These are phyloP conservation scores for Camponotus floridanus DNA, from an alignment of 1,140 invertebrate species.

Conservation along the genomic window DNA sequence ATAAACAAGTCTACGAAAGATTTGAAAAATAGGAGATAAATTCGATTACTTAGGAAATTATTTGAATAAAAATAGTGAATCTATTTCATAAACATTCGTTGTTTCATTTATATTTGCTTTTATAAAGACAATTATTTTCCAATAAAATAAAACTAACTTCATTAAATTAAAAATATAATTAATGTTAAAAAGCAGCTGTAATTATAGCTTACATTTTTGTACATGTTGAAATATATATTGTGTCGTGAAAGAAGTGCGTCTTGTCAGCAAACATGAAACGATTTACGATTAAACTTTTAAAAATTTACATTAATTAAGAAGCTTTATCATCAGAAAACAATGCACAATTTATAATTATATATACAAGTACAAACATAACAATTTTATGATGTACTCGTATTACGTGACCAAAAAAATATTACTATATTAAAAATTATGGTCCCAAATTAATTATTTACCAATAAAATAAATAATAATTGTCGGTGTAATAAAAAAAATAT, in stretches of 20 bases:
- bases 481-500: background rate
- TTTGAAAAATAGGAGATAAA: background rate
- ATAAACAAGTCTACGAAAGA: conserved; percentile 25
- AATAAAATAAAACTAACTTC: conserved; percentile 18
- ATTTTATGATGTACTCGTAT: background rate
- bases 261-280: background rate
- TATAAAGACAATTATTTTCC: background rate
- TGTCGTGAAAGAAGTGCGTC: no score
- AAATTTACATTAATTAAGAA: background rate
- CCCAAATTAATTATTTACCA: background rate
- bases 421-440: background rate
- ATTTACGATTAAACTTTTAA: background rate
- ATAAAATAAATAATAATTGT: background rate
- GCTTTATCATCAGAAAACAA: background rate
- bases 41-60: conserved; percentile 21
- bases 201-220: background rate
- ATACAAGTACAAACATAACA: no score
- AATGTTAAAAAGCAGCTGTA: background rate
- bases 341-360: background rate
- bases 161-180: conserved; percentile 11
- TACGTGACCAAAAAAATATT: background rate
- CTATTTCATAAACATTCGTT: background rate
- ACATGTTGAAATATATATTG: background rate
- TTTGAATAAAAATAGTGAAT: conserved; percentile 32
- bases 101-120: conserved; percentile 7